Conservation (phyloP, 2,888 invertebrate genomes). For the Cheilosia urbana region DNA sequence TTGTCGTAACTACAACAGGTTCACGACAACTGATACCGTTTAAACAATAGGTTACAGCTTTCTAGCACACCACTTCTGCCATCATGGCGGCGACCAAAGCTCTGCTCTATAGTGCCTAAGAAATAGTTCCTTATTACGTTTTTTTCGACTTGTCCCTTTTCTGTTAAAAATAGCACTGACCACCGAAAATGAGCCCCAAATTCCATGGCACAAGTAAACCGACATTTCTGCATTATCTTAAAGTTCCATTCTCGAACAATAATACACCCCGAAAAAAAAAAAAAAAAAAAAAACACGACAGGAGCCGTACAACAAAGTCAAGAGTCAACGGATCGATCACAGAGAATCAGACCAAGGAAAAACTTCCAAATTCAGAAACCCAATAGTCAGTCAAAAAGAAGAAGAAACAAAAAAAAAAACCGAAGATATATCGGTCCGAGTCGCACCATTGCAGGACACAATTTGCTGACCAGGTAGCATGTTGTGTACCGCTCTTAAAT, state of each 20-base stretch:
- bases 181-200: constrained; percentile 61
- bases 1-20: too few relatives aligned
- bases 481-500: constrained; percentile 75
- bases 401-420: constrained; percentile 11
- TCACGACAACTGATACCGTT: too few relatives aligned
- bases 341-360: constrained; percentile 55
- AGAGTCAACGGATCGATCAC: constrained; percentile 74
- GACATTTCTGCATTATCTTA: constrained; percentile 78
- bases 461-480: constrained; percentile 73
- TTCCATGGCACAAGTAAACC: constrained; percentile 73
- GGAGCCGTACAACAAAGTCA: constrained; percentile 65
- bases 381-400: constrained; percentile 34
- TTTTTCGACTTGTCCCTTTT: not conserved
- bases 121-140: constrained; percentile 17
- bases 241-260: constrained; percentile 72
- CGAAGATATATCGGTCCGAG: constrained; percentile 53
- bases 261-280: constrained; percentile 56
- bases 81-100: not conserved
- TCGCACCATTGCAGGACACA: constrained; percentile 63
- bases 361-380: constrained; percentile 35
- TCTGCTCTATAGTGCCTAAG: not conserved
- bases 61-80: not conserved
- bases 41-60: too few relatives aligned
- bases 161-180: constrained; percentile 20
- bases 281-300: constrained; percentile 52